Percentiles rank a stretch among this genome's conserved stretches.
Conservation (phyloP, 2,888 invertebrate genomes). For the Halictus ligatus region DNA sequence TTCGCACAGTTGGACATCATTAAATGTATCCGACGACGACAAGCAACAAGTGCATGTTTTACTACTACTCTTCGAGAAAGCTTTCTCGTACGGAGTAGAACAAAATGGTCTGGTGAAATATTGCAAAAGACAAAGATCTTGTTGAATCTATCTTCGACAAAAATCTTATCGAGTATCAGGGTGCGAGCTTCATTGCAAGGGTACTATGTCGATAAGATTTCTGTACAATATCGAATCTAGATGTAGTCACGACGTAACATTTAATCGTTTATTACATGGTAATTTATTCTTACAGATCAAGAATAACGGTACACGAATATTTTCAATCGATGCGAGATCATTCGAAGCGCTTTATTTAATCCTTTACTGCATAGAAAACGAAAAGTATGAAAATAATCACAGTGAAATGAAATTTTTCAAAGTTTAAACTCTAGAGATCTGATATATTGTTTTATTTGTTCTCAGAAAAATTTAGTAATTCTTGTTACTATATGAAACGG, state of each 20-base stretch:
- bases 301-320: conserved; percentile 37
- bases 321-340: conserved; percentile 27
- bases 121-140: conserved; percentile 31
- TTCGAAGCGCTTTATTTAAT: conserved; percentile 24
- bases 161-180: conserved; percentile 32
- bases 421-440: conserved; percentile 3
- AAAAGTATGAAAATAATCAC: conserved; percentile 9
- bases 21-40: conserved; percentile 27
- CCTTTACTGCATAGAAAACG: conserved; percentile 25
- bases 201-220: conserved; percentile 28
- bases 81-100: conserved; percentile 31
- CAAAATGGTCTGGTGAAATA: conserved; percentile 14
- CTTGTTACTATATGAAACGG: conserved; percentile 22
- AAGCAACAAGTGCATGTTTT: not conserved
- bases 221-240: conserved; percentile 51
- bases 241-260: conserved; percentile 52
- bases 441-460: conserved; percentile 6
- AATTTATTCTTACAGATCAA: conserved; percentile 65
- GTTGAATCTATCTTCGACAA: conserved; percentile 13
- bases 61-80: conserved; percentile 12
- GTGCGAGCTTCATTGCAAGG: conserved; percentile 34
- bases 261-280: conserved; percentile 60
- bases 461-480: conserved; percentile 9
- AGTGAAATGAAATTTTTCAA: conserved; percentile 10
- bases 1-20: conserved; percentile 43